A percentile compares a stretch with the other conserved stretches of the same genome.
Evolutionary conservation across 2,888 invertebrate species (phyloP).

Genomic region (Leucoptera coffeella): DNA sequence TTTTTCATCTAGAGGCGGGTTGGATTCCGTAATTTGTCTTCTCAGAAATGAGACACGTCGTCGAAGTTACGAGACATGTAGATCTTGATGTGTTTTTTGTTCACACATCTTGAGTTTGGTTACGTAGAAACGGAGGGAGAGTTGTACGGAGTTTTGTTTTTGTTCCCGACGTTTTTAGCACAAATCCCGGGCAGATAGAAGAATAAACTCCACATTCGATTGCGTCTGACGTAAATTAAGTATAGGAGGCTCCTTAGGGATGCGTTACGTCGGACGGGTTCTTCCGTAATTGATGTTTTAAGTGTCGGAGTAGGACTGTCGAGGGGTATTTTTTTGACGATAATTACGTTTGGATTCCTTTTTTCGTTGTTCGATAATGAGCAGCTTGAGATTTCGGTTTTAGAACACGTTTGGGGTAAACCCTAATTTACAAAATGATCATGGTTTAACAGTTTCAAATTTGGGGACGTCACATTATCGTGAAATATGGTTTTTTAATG

Average conservation of each 20-base stretch:
- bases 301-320: constrained; percentile 43
- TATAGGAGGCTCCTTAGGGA: not conserved
- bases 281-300: constrained; percentile 43
- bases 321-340: constrained; percentile 22
- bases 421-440: too few relatives aligned
- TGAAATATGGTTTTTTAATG: too few relatives aligned
- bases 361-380: not conserved
- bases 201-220: too few relatives aligned
- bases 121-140: constrained; percentile 44
- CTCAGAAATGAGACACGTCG: constrained; percentile 52
- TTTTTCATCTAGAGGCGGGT: too few relatives aligned
- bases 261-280: constrained; percentile 11
- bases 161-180: too few relatives aligned
- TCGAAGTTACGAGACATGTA: constrained; percentile 45
- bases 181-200: too few relatives aligned
- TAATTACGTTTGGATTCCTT: not conserved
- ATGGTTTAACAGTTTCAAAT: too few relatives aligned
- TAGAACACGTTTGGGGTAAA: too few relatives aligned
- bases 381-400: too few relatives aligned
- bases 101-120: constrained; percentile 31
- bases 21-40: constrained; percentile 50
- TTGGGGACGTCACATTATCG: too few relatives aligned
- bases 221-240: constrained; percentile 7
- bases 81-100: constrained; percentile 19
- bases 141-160: too few relatives aligned